Evolutionary conservation across 2,888 invertebrate species (phyloP).

Genomic region (Punctoribates punctum): DNA sequence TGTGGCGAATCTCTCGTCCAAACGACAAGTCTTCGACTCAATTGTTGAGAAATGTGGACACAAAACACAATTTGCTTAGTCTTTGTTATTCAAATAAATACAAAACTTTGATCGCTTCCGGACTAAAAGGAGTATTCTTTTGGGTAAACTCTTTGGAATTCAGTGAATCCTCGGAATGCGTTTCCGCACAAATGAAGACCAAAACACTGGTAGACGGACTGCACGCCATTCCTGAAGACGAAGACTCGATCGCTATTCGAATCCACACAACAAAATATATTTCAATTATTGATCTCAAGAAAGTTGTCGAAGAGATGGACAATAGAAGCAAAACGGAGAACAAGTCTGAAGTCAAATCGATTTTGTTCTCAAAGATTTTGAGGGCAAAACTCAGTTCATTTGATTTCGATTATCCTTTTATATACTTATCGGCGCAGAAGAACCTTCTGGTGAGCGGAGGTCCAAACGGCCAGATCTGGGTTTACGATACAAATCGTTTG

Average conservation of each 20-base stretch:
- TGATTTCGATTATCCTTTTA: neutral
- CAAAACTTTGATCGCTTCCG: neutral
- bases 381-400: conserved; percentile 7
- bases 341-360: neutral
- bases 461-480: conserved; percentile 5
- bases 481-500: neutral
- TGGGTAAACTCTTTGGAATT: neutral
- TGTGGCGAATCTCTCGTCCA: conserved; percentile 15
- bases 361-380: neutral
- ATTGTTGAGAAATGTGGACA: neutral
- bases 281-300: conserved; percentile 19
- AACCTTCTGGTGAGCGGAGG: conserved; percentile 15
- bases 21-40: neutral
- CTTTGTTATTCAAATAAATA: conserved; percentile 3
- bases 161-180: neutral
- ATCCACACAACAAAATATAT: neutral
- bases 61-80: neutral
- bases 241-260: conserved; percentile 8
- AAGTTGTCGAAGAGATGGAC: neutral
- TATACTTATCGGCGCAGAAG: conserved; percentile 5
- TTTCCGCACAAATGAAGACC: neutral
- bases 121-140: neutral
- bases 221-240: neutral
- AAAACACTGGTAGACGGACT: neutral
- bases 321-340: neutral